Base-by-base conservation (phyloP, 30 jellyfish, hydroid and myxozoan genomes). In the Clytia hemisphaerica region DNA sequence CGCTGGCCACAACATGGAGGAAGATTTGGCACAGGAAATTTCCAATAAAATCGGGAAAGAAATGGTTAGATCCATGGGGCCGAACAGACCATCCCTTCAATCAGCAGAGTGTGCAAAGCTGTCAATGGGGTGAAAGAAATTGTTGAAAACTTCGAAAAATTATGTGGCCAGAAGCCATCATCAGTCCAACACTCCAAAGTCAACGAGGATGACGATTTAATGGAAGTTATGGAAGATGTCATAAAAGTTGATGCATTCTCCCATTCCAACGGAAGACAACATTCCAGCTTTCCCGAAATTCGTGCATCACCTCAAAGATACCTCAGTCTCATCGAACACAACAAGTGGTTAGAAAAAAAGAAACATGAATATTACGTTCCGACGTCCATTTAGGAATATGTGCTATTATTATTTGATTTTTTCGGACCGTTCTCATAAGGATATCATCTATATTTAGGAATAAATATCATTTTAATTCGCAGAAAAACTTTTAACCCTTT, bases 1-100 rank as follows among this genome's bases (percentile, higher is more conserved):
- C 63, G 5, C 7, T 4, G 63, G 63, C 19, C 10, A 40, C n/a
- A 40, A 40, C 25, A 49, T 49, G 7, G 63, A 49, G 25, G 25
- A 49, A n/a, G 63, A 49, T 49, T 49, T 49, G 63, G 63, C 63
- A 6, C 63, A 49, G 25, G 63, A 49, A 16, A 49, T 49, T 33
- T 49, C 14, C 4, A 49, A n/a, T 4, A 49, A 16, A 49, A 6
- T 49, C 7, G 63, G 32, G 25, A 49, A 49, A 49, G 63, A 49
- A n/a, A 6, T 49, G 18, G 25, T 49, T 33, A 49, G 25, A 16
- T 6, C 14, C 18, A 49, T 49, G 63, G 63, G 63, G 18, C 32
- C 63, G 5, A 49, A 49, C 18, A 49, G 18, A 49, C 63, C 4
- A 7, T 4, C 6, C 19, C 19, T 4, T 28, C 63, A n/a, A 49